Evolutionary conservation across 2,888 invertebrate species (phyloP).

Genomic region (Tenthredo mesomela): DNA sequence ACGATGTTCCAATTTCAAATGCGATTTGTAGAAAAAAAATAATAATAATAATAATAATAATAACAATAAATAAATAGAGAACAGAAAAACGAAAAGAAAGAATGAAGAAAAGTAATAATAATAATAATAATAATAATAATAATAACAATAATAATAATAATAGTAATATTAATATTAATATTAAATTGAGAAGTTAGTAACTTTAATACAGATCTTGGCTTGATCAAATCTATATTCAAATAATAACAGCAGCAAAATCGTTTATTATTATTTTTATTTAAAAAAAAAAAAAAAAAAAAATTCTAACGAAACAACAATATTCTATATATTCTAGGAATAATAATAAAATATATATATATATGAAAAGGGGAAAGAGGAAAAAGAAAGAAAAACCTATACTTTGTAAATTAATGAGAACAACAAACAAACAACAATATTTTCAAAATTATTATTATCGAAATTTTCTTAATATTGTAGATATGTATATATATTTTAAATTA

Average conservation of each 20-base stretch:
- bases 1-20: background rate
- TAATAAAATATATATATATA: background rate
- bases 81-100: background rate
- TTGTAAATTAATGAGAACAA: background rate
- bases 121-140: background rate
- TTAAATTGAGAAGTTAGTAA: constrained; percentile 20
- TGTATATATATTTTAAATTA: background rate
- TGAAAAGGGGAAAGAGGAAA: background rate
- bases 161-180: constrained; percentile 33
- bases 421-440: background rate
- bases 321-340: too few relatives aligned
- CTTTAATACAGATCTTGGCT: background rate
- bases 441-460: background rate
- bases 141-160: constrained; percentile 16
- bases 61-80: background rate
- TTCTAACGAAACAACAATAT: too few relatives aligned
- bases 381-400: background rate
- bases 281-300: too few relatives aligned
- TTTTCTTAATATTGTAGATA: background rate
- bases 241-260: background rate
- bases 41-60: too few relatives aligned
- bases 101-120: background rate
- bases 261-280: background rate
- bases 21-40: background rate
- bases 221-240: background rate